Conservation (phyloP, 1,140 invertebrate genomes). For the Drosophila quadrilineata region DNA sequence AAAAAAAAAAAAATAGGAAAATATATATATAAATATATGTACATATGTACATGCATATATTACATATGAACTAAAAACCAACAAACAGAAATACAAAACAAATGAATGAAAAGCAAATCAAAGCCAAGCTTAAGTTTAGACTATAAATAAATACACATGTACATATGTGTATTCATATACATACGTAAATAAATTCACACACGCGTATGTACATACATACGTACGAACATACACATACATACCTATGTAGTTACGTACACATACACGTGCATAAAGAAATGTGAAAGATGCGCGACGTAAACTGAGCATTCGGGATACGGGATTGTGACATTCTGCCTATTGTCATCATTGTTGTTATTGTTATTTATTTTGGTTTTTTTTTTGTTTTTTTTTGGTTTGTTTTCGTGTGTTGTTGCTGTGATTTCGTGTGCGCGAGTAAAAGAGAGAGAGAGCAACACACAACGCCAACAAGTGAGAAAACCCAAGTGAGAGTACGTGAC, state of each 20-base stretch:
- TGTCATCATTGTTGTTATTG: constrained; percentile 2
- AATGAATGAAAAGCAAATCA: constrained; percentile 2
- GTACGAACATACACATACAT: not conserved
- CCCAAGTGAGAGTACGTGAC: constrained; percentile 6
- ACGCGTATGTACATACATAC: not conserved
- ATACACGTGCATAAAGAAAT: constrained; percentile 37
- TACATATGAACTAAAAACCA: not conserved
- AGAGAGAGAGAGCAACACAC: constrained; percentile 16
- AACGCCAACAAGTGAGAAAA: not conserved
- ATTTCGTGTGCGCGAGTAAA: constrained; percentile 12
- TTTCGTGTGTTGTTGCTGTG: not conserved
- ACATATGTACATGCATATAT: not conserved
- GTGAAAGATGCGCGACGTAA: constrained; percentile 31
- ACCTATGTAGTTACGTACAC: too few relatives aligned
- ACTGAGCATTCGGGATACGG: constrained; percentile 25
- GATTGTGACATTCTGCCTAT: constrained; percentile 16
- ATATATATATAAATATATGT: not conserved
- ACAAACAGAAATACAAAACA: constrained; percentile 2
- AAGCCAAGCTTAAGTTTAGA: constrained; percentile 18
- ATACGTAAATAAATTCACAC: not conserved
- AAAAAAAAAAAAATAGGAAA: not conserved
- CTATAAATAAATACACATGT: constrained; percentile 7
- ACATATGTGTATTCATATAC: not conserved
- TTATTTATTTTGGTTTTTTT: constrained; percentile 3
- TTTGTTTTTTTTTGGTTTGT: not conserved